Conservation (phyloP, 2,888 invertebrate species). For the Lithosia quadra region DNA sequence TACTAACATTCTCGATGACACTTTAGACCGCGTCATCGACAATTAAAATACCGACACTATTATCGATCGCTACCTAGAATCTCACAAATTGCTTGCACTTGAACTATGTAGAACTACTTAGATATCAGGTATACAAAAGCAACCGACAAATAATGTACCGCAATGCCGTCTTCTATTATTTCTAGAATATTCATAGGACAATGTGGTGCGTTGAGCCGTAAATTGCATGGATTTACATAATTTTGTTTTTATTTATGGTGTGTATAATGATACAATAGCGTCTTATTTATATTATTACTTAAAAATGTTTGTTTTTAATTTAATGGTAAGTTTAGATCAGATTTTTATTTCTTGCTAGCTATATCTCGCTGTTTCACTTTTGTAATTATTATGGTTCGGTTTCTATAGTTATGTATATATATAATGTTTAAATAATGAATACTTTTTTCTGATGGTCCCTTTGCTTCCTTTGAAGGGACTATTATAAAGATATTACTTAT, state of each 20-base stretch:
- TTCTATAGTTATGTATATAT: no score
- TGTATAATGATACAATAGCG: not conserved
- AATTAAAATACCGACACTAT: not conserved
- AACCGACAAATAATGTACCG: slow-evolving; percentile 32
- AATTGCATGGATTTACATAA: slow-evolving; percentile 43
- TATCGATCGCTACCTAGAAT: not conserved
- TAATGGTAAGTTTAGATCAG: not conserved
- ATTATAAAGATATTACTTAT: no score
- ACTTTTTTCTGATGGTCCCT: no score
- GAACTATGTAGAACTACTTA: slow-evolving; percentile 29
- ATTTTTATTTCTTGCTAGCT: not conserved
- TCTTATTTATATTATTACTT: not conserved
- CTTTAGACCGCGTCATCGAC: not conserved
- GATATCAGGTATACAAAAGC: slow-evolving; percentile 26
- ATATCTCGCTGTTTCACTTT: no score
- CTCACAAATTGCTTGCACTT: slow-evolving; percentile 46
- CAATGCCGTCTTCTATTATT: slow-evolving; percentile 49
- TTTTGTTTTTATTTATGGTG: slow-evolving; percentile 25
- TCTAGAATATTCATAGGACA: slow-evolving; percentile 43
- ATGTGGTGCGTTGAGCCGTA: slow-evolving; percentile 12
- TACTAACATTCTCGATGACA: no score
- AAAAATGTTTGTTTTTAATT: not conserved
- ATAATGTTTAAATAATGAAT: no score
- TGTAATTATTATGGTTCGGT: no score
- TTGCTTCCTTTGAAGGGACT: no score